These are phyloP conservation scores for Syngnathus rostellatus DNA, from an alignment of 2,797 vertebrate species.

Conservation along the genomic window DNA sequence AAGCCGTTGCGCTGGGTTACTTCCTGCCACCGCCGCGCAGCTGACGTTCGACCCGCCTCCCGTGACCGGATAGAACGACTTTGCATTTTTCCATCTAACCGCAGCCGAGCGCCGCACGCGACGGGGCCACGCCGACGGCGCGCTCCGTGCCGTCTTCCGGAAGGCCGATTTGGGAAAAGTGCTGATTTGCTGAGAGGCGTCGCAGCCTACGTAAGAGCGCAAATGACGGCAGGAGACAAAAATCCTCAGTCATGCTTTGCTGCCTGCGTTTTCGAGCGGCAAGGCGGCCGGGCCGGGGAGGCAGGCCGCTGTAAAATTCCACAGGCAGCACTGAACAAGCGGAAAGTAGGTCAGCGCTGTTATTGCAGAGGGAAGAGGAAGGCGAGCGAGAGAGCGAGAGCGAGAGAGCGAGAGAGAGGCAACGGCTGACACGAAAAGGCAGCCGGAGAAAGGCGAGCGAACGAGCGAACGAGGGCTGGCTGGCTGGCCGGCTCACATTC, in stretches of 20 bases:
- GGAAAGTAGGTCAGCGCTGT: slow-evolving; percentile 85
- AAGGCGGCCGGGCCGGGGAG: slow-evolving; percentile 62
- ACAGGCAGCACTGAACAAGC: slow-evolving; percentile 81
- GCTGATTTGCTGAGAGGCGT: slow-evolving; percentile 3
- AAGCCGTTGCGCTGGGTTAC: not conserved
- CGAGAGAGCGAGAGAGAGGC: slow-evolving; percentile 4
- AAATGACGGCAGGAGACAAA: slow-evolving; percentile 67
- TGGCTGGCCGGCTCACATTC: too few relatives aligned
- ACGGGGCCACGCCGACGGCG: slow-evolving; percentile 10
- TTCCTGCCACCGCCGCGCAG: slow-evolving; percentile 25
- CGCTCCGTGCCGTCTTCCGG: slow-evolving; percentile 27
- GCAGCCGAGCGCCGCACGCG: slow-evolving; percentile 18
- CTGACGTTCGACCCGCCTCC: slow-evolving; percentile 41
- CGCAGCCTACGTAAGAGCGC: slow-evolving; percentile 35
- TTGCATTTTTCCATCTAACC: slow-evolving; percentile 57
- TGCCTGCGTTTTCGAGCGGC: slow-evolving; percentile 71
- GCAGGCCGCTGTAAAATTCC: slow-evolving; percentile 85
- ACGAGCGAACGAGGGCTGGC: too few relatives aligned
- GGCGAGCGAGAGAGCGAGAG: not conserved
- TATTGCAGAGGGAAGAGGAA: slow-evolving; percentile 78
- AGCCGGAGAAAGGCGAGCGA: too few relatives aligned
- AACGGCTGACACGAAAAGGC: too few relatives aligned
- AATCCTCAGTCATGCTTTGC: slow-evolving; percentile 77
- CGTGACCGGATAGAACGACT: slow-evolving; percentile 56
- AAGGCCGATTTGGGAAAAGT: slow-evolving; percentile 20